Conservation (phyloP, 2,797 vertebrate genomes). For the Notamacropus eugenii region DNA sequence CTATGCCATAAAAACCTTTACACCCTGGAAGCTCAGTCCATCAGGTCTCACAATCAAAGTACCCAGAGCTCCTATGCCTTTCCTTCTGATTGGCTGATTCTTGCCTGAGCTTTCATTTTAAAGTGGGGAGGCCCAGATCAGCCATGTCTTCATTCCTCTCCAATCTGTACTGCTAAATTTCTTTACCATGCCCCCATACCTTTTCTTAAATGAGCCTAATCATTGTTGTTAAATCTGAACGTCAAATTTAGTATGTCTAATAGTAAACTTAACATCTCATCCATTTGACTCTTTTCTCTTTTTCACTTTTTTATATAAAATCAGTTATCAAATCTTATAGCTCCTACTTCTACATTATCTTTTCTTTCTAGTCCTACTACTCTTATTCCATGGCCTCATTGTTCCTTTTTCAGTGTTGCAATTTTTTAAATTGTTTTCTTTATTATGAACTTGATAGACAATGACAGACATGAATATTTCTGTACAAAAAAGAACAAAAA, state of each 20-base stretch:
- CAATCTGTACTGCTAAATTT: too few relatives aligned
- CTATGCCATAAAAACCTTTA: too few relatives aligned
- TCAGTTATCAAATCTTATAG: background rate
- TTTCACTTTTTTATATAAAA: background rate
- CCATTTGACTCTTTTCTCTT: background rate
- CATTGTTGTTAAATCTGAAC: too few relatives aligned
- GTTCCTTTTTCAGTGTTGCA: background rate
- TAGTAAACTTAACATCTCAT: background rate
- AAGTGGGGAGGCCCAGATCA: too few relatives aligned
- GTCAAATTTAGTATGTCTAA: background rate
- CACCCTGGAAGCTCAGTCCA: too few relatives aligned
- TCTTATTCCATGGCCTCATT: background rate
- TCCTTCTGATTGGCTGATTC: too few relatives aligned
- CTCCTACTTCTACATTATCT: background rate
- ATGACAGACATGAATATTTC: background rate
- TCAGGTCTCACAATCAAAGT: too few relatives aligned
- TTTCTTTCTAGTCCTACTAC: background rate
- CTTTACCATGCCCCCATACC: too few relatives aligned
- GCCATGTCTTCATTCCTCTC: too few relatives aligned
- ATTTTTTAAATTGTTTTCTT: background rate
- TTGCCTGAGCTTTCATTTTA: too few relatives aligned
- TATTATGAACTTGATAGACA: background rate
- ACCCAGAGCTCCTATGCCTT: too few relatives aligned
- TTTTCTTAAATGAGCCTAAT: too few relatives aligned
- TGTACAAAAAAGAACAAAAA: background rate